These are phyloP conservation scores for Macaria liturata DNA, from an alignment of 2,888 invertebrate species.

Conservation along the genomic window DNA sequence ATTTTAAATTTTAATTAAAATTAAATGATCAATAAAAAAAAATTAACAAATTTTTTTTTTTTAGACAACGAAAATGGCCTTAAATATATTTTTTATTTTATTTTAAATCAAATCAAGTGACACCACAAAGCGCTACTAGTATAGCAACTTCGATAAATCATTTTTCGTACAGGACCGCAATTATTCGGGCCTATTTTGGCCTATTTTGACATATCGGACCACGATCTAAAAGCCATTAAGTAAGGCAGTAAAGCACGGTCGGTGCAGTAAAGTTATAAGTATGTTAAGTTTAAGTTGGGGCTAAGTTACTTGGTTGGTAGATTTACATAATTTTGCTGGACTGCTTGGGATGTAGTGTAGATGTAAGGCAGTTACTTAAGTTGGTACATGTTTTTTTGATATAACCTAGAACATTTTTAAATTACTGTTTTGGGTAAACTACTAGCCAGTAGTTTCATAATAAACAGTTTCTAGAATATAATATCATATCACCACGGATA, in stretches of 20 bases:
- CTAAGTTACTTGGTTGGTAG: slow-evolving; percentile 31
- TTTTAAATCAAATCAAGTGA: no score
- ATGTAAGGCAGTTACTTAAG: slow-evolving; percentile 4
- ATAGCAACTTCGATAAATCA: slow-evolving; percentile 6
- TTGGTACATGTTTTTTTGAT: not conserved
- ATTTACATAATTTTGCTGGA: slow-evolving; percentile 53
- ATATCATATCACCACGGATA: no score
- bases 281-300: slow-evolving; percentile 1
- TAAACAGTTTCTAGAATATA: no score
- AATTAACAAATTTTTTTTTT: no score
- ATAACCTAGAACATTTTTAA: no score
- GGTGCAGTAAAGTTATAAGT: slow-evolving; percentile 36
- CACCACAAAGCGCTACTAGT: no score
- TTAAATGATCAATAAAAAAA: no score
- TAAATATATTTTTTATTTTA: no score
- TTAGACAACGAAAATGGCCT: no score
- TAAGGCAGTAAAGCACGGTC: slow-evolving; percentile 36
- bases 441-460: no score
- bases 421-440: no score
- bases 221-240: slow-evolving; percentile 24
- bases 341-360: slow-evolving; percentile 16
- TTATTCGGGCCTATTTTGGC: slow-evolving; percentile 10
- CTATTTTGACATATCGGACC: slow-evolving; percentile 9
- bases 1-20: no score
- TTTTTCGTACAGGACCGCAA: slow-evolving; percentile 7